Conservation (phyloP, 2,888 invertebrate species). For the Operophtera brumata region DNA sequence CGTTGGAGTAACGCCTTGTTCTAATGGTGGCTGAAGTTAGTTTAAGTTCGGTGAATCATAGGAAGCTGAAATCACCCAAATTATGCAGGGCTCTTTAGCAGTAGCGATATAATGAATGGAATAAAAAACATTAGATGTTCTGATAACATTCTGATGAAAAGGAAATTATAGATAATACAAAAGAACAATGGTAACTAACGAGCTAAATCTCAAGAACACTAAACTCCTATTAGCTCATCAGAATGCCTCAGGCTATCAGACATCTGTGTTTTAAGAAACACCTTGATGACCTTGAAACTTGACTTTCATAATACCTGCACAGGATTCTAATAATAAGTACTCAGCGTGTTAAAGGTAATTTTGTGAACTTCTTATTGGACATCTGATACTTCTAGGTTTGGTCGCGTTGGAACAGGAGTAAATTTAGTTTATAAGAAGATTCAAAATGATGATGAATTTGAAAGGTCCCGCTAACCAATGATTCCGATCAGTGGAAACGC, state of each 20-base stretch:
- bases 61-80: slow-evolving; percentile 1
- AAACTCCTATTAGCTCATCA: background rate
- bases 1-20: too few species aligned
- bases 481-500: too few species aligned
- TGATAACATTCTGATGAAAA: slow-evolving; percentile 27
- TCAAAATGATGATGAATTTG: too few species aligned
- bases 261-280: background rate
- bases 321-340: slow-evolving; percentile 7
- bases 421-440: too few species aligned
- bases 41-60: background rate
- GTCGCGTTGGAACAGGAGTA: too few species aligned
- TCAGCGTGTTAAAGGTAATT: slow-evolving; percentile 16
- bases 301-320: slow-evolving; percentile 4
- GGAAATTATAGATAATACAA: slow-evolving; percentile 27
- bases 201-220: background rate
- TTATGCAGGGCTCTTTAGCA: background rate
- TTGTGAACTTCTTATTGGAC: slow-evolving; percentile 20
- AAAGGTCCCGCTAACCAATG: too few species aligned
- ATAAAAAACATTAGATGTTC: slow-evolving; percentile 11
- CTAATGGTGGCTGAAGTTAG: background rate
- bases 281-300: slow-evolving; percentile 6
- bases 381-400: too few species aligned
- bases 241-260: background rate
- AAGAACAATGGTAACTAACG: slow-evolving; percentile 28
- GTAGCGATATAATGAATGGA: slow-evolving; percentile 9